A percentile compares a stretch with the other conserved stretches of the same genome.
phyloP scores from a whole-genome alignment of 1,140 invertebrate genomes.

The Ostrea edulis region DNA sequence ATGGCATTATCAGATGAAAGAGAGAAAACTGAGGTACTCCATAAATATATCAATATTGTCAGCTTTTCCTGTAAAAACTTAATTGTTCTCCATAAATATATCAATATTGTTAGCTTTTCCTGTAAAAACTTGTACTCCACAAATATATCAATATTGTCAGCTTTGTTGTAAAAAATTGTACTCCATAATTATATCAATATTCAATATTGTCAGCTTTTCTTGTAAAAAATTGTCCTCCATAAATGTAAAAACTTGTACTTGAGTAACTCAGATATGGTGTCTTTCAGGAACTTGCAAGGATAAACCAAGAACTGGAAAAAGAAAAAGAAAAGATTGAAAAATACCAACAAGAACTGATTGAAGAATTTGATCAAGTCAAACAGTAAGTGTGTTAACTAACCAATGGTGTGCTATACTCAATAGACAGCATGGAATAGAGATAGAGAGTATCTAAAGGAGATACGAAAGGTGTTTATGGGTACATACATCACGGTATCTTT shows the following conservation, averaged over 20 bases:
- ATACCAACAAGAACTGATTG: conserved; percentile 70
- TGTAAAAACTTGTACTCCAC: conserved; percentile 53
- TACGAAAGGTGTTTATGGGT: not conserved
- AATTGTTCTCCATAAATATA: too few species aligned
- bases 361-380: conserved; percentile 73
- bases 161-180: too few species aligned
- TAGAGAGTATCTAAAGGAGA: too few species aligned
- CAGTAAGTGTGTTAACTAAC: conserved; percentile 55
- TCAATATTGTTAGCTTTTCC: too few species aligned
- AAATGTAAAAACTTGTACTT: too few species aligned
- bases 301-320: conserved; percentile 73
- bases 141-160: not conserved
- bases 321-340: conserved; percentile 72
- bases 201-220: too few species aligned
- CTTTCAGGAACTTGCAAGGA: conserved; percentile 69
- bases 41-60: not conserved
- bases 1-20: conserved; percentile 75
- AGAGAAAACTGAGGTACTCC: conserved; percentile 73
- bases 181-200: too few species aligned
- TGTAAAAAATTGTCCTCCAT: too few species aligned
- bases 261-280: not conserved
- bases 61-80: not conserved
- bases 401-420: too few species aligned
- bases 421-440: too few species aligned
- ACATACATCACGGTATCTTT: not conserved